Evolutionary conservation across 2,113 vertebrate species (phyloP), one percentile per base, ranked within the genome.

Genomic region (Stegastes partitus): DNA sequence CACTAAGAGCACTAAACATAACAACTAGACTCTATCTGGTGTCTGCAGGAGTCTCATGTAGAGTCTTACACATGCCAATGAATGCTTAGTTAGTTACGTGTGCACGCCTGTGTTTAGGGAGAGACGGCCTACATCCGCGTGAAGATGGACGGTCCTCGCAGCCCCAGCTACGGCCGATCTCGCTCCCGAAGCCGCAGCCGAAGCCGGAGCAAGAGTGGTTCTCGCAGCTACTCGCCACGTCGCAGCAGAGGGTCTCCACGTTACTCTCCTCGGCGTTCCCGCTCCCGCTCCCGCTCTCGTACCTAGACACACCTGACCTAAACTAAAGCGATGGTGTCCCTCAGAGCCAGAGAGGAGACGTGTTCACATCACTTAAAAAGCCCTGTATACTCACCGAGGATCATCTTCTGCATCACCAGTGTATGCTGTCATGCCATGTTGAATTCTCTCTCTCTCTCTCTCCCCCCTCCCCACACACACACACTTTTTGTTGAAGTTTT

Each of bases 61-160:
- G 4, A 4, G 31, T 5, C 19, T 56, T 58, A 6, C 15, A 26
- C 2, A 18, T 47, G 15, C 15, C 12, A 66, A 37, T 44, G 8
- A 50, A 28, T 21, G 6, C n/a, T n/a, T n/a, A n/a, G 45, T 31
- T 11, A 3, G 6, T 26, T 18, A 37, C 28, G 1, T 63, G 19
- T 78, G 8, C 14, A 1, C 64, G 53, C 83, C 42, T 88, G 64
- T 90, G 34, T 92, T 78, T 86, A 97, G 96, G 97, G 96, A 82
- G 97, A 97, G 91, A 97, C 96, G 1, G 93, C 97, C 31, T 98
- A 97, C 91, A 96, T 98, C 65, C 93, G 94, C 47, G 97, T 98
- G 90, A 96, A 96, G 91, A 94, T 91, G 87, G 96, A 98, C 62
- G 94, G 93, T 4, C 90, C 92, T 8, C 95, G 96, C 90, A 97